Evolutionary conservation across 2,113 vertebrate species (phyloP).

Genomic region (Rhinoderma darwinii): DNA sequence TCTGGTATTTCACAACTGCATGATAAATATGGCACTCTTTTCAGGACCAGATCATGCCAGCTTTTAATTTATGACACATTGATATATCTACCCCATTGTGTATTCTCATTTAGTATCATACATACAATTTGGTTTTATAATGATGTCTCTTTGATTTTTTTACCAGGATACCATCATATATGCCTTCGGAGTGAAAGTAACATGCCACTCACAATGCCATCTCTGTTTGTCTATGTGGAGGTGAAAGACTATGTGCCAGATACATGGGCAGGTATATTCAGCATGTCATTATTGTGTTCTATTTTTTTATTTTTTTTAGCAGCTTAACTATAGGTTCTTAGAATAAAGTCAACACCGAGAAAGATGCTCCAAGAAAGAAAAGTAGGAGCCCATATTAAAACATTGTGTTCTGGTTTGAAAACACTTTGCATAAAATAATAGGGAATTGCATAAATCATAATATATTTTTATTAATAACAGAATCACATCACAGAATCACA

Average conservation of each 20-base stretch:
- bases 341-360: no score
- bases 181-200: slow-evolving; percentile 92
- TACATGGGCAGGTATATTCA: slow-evolving; percentile 85
- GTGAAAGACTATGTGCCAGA: slow-evolving; percentile 96
- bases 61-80: no score
- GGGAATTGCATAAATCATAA: no score
- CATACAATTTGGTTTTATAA: neutral
- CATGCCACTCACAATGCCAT: slow-evolving; percentile 89
- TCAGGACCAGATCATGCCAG: neutral
- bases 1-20: neutral
- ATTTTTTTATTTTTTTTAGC: neutral
- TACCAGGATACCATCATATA: slow-evolving; percentile 91
- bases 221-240: slow-evolving; percentile 91
- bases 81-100: neutral
- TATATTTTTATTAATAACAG: no score
- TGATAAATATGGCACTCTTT: neutral
- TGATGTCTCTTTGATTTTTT: neutral
- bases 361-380: no score
- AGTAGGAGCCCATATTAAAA: no score
- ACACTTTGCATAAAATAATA: no score
- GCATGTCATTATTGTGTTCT: neutral
- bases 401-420: no score
- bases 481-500: no score
- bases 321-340: neutral
- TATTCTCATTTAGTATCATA: neutral